These are phyloP conservation scores for Caprella mutica DNA, from an alignment of 2,888 invertebrate genomes.

Conservation along the genomic window DNA sequence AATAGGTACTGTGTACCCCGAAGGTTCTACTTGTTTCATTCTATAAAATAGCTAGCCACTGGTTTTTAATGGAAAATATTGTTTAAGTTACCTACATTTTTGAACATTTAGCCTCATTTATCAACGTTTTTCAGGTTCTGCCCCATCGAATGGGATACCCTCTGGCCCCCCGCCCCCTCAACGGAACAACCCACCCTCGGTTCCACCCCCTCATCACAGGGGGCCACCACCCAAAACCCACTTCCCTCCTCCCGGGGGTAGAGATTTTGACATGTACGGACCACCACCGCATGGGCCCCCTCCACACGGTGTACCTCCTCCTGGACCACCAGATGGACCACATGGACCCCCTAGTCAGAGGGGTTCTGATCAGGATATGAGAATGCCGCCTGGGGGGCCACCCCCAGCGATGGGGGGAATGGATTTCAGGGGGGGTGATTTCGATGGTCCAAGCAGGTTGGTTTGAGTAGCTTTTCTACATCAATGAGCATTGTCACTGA, in stretches of 20 bases:
- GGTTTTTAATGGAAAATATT: too few species aligned
- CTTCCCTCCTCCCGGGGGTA: neutral
- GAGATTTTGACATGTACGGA: too few species aligned
- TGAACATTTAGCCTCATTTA: too few species aligned
- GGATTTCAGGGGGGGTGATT: too few species aligned
- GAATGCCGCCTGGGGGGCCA: constrained; percentile 16
- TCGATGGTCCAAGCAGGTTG: too few species aligned
- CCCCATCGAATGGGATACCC: constrained; percentile 12
- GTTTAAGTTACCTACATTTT: too few species aligned
- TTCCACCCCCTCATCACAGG: constrained; percentile 19
- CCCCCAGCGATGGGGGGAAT: constrained; percentile 27
- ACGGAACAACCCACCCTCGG: constrained; percentile 21
- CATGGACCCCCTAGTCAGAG: constrained; percentile 18
- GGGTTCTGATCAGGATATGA: constrained; percentile 33
- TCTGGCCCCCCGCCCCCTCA: constrained; percentile 18
- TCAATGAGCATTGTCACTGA: too few species aligned
- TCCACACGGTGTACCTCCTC: constrained; percentile 8
- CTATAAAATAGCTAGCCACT: too few species aligned
- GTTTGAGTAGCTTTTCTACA: too few species aligned
- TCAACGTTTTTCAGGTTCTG: too few species aligned
- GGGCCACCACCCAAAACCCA: constrained; percentile 7
- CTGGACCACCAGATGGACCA: constrained; percentile 15
- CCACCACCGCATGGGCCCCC: constrained; percentile 2
- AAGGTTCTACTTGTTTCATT: too few species aligned
- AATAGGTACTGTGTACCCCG: too few species aligned